Percentiles rank a stretch among this genome's conserved stretches.
Evolutionary conservation across 53 echinoderm and acorn worm genomes (phyloP).

Genomic region (Hippasteria phrygiana): DNA sequence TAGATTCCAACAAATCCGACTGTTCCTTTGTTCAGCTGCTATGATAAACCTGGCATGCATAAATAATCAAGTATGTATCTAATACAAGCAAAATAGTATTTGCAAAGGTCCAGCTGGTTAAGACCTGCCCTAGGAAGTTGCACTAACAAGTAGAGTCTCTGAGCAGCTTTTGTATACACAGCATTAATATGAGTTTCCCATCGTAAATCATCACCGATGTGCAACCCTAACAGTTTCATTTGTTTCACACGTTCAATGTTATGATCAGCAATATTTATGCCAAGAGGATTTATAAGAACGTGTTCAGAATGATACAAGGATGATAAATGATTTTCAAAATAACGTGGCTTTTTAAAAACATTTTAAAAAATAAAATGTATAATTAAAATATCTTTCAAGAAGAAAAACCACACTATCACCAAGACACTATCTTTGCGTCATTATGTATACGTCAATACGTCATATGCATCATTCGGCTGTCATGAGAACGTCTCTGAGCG

Average conservation of each 20-base stretch:
- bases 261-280: not conserved
- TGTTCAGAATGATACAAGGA: too few relatives aligned
- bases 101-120: not conserved
- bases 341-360: too few relatives aligned
- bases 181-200: not conserved
- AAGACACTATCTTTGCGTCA: not conserved
- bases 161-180: not conserved
- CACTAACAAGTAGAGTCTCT: not conserved
- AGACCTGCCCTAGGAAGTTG: not conserved
- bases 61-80: not conserved
- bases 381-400: not conserved
- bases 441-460: not conserved
- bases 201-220: not conserved
- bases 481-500: not conserved
- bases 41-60: conserved; percentile 7
- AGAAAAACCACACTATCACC: not conserved
- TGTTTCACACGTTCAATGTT: not conserved
- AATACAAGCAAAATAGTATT: conserved; percentile 11
- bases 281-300: too few relatives aligned
- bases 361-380: too few relatives aligned
- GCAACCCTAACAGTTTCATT: not conserved
- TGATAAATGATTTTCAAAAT: too few relatives aligned
- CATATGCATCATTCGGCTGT: not conserved
- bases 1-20: not conserved
- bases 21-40: conserved; percentile 2